Percentiles rank a stretch among this genome's conserved stretches.
These are phyloP conservation scores for Tetramorium alpestre DNA, from an alignment of 1,140 invertebrate species.

Conservation along the genomic window DNA sequence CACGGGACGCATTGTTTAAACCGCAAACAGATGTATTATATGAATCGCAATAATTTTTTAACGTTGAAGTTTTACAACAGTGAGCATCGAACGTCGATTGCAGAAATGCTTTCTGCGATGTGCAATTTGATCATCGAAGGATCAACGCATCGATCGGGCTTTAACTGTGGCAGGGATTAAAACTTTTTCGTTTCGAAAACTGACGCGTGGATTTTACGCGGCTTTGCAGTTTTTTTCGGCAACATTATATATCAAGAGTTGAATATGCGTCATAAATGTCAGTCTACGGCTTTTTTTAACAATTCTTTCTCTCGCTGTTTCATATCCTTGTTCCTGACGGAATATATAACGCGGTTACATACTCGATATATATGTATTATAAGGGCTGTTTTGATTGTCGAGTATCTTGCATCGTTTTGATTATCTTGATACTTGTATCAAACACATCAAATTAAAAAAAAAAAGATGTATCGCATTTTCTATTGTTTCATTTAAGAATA, in stretches of 20 bases:
- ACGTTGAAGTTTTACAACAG: neutral
- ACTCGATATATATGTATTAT: neutral
- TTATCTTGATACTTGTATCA: neutral
- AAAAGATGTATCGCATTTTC: neutral
- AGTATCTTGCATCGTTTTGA: neutral
- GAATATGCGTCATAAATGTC: constrained; percentile 57
- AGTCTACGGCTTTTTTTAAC: constrained; percentile 43
- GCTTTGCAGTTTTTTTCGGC: constrained; percentile 25
- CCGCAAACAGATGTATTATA: neutral
- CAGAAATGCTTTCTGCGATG: constrained; percentile 41
- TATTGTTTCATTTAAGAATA: neutral
- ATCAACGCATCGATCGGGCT: constrained; percentile 45
- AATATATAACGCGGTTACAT: neutral
- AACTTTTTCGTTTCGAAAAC: constrained; percentile 49
- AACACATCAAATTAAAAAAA: neutral
- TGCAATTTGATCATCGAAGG: constrained; percentile 51
- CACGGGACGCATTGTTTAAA: neutral
- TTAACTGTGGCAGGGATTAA: constrained; percentile 54
- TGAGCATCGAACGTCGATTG: constrained; percentile 33
- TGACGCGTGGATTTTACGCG: constrained; percentile 54
- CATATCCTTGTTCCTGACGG: neutral
- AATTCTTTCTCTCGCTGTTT: constrained; percentile 13
- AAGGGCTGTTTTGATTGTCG: constrained; percentile 12
- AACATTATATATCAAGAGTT: constrained; percentile 57
- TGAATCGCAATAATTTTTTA: constrained; percentile 36